phyloP scores from a whole-genome alignment of 1,140 invertebrate species.

The Psilanteris sp. region DNA sequence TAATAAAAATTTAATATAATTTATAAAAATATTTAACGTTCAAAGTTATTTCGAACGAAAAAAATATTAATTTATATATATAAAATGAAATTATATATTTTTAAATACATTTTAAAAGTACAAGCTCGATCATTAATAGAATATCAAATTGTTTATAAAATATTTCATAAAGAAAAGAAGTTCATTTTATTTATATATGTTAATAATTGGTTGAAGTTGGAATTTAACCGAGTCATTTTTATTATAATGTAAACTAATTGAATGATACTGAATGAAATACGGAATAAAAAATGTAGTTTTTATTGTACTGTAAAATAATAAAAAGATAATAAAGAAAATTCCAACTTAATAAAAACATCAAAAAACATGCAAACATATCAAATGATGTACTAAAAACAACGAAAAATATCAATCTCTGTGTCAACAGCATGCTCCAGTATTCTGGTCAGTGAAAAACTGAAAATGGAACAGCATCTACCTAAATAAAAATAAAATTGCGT shows the following conservation, averaged over 20 bases:
- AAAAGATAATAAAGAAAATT: not conserved
- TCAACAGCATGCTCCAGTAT: constrained; percentile 71
- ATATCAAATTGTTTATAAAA: too few relatives aligned
- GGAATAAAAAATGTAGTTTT: too few relatives aligned
- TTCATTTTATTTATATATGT: constrained; percentile 3
- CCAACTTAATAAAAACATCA: constrained; percentile 5
- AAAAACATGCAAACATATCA: constrained; percentile 44
- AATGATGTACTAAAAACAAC: constrained; percentile 63
- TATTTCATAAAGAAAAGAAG: too few relatives aligned
- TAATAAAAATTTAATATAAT: not conserved
- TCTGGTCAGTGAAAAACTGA: constrained; percentile 71
- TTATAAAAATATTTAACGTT: too few relatives aligned
- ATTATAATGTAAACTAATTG: too few relatives aligned
- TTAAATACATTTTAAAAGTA: too few relatives aligned
- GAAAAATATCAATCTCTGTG: constrained; percentile 68
- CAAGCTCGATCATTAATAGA: too few relatives aligned
- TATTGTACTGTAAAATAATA: too few relatives aligned
- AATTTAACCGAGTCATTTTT: not conserved
- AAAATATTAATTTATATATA: not conserved
- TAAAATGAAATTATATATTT: constrained; percentile 9
- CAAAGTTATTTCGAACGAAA: constrained; percentile 7
- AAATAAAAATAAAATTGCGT: constrained; percentile 71
- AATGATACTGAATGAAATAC: not conserved
- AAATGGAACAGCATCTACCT: constrained; percentile 74
- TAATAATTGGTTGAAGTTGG: not conserved